These are phyloP conservation scores for Drosophila gaucha DNA, from an alignment of 2,888 invertebrate genomes.

Conservation along the genomic window DNA sequence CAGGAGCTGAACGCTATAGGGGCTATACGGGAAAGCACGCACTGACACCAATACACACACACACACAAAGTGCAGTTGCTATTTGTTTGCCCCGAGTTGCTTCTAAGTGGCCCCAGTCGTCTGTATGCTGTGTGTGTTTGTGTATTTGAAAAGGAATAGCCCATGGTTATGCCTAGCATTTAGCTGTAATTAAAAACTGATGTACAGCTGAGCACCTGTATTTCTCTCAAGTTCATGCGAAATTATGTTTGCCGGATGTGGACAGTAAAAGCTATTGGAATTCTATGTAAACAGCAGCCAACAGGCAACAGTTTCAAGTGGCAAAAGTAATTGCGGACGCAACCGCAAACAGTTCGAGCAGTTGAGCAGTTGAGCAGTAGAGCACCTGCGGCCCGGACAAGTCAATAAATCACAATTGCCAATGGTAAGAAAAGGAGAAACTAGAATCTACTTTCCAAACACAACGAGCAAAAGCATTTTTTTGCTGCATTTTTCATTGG, in stretches of 20 bases:
- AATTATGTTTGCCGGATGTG: slow-evolving; percentile 65
- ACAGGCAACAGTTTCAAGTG: slow-evolving; percentile 38
- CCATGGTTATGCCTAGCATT: slow-evolving; percentile 59
- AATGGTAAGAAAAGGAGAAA: slow-evolving; percentile 2
- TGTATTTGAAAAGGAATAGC: slow-evolving; percentile 54
- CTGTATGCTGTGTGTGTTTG: slow-evolving; percentile 4
- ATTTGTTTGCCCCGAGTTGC: slow-evolving; percentile 34
- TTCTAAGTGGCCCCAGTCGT: slow-evolving; percentile 37
- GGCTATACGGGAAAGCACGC: slow-evolving; percentile 64
- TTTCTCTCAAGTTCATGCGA: slow-evolving; percentile 26
- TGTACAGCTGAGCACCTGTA: not conserved
- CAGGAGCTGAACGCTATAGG: slow-evolving; percentile 11
- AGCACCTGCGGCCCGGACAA: slow-evolving; percentile 55
- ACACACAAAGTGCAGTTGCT: slow-evolving; percentile 42
- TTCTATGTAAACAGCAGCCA: slow-evolving; percentile 8
- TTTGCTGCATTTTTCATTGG: slow-evolving; percentile 14
- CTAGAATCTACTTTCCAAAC: not conserved
- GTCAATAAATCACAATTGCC: slow-evolving; percentile 64
- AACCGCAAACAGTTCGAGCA: slow-evolving; percentile 18
- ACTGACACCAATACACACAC: slow-evolving; percentile 56
- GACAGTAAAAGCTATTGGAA: slow-evolving; percentile 45
- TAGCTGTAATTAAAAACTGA: slow-evolving; percentile 45
- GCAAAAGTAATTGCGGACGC: slow-evolving; percentile 67
- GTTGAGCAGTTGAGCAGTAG: slow-evolving; percentile 20
- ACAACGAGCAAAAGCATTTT: not conserved